These are phyloP conservation scores for Parnassius mnemosyne DNA, from an alignment of 2,888 invertebrate genomes.

Conservation along the genomic window DNA sequence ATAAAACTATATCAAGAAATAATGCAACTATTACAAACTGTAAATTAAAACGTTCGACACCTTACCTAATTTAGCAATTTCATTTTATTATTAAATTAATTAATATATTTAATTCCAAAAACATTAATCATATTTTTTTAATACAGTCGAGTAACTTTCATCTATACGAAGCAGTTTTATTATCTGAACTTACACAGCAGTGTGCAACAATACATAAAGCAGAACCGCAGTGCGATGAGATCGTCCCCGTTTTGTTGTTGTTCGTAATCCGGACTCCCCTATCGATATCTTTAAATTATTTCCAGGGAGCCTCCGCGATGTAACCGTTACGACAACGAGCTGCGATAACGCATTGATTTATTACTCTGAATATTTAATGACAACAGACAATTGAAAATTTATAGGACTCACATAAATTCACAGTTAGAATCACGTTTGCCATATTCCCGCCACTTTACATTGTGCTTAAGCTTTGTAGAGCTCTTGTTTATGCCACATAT, in stretches of 20 bases:
- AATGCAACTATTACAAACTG: no score
- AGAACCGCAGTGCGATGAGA: constrained; percentile 32
- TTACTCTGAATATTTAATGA: constrained; percentile 73
- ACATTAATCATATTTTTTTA: no score
- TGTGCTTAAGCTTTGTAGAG: constrained; percentile 25
- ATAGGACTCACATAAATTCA: constrained; percentile 72
- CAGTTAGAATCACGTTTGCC: constrained; percentile 66
- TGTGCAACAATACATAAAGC: constrained; percentile 19
- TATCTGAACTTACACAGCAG: constrained; percentile 9
- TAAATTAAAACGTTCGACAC: no score
- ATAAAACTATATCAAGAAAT: no score
- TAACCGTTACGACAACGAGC: constrained; percentile 62
- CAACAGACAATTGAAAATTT: constrained; percentile 77
- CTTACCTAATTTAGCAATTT: no score
- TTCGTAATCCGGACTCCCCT: constrained; percentile 51
- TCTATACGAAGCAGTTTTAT: constrained; percentile 8
- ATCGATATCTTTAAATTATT: constrained; percentile 70
- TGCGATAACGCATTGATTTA: constrained; percentile 76
- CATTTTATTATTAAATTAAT: no score
- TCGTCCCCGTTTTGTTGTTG: constrained; percentile 42
- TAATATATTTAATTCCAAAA: no score
- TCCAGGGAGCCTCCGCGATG: constrained; percentile 63
- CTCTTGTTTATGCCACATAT: constrained; percentile 27
- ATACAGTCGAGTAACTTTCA: no score
- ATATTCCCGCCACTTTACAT: constrained; percentile 42